phyloP scores from a whole-genome alignment of 2,888 invertebrate species.

The Trissolcus brochymenae region DNA sequence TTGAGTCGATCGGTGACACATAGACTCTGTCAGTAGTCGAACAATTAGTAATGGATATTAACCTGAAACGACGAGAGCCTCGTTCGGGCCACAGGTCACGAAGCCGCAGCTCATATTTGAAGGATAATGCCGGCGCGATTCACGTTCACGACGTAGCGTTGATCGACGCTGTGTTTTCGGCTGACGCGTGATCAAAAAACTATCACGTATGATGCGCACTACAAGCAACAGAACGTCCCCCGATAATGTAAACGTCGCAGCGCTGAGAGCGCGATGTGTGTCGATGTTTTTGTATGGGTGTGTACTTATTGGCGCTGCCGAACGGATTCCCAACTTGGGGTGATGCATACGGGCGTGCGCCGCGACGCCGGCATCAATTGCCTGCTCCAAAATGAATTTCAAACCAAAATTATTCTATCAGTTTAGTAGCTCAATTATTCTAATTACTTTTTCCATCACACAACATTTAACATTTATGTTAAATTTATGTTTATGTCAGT shows the following conservation, averaged over 20 bases:
- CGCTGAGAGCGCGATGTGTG: background rate
- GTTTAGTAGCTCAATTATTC: too few species aligned
- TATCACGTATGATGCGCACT: background rate
- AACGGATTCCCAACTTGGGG: background rate
- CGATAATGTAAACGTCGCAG: background rate
- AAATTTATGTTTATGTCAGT: too few species aligned
- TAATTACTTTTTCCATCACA: too few species aligned
- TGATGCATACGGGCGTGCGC: background rate
- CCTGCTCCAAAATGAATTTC: too few species aligned
- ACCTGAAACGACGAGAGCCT: constrained; percentile 96
- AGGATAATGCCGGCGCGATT: background rate
- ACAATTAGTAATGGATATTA: constrained; percentile 61
- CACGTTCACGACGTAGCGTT: background rate
- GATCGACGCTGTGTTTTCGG: background rate
- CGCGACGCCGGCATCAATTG: constrained; percentile 8
- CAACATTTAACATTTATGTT: too few species aligned
- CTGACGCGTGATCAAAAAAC: background rate
- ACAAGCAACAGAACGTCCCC: constrained; percentile 1
- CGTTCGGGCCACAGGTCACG: constrained; percentile 96
- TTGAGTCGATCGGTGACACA: constrained; percentile 2
- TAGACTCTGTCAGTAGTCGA: background rate
- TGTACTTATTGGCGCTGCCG: background rate
- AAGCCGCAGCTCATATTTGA: constrained; percentile 89
- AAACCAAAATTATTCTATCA: background rate
- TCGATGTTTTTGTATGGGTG: constrained; percentile 4